Conservation (phyloP, 2,888 invertebrate genomes). For the Acronicta alni region DNA sequence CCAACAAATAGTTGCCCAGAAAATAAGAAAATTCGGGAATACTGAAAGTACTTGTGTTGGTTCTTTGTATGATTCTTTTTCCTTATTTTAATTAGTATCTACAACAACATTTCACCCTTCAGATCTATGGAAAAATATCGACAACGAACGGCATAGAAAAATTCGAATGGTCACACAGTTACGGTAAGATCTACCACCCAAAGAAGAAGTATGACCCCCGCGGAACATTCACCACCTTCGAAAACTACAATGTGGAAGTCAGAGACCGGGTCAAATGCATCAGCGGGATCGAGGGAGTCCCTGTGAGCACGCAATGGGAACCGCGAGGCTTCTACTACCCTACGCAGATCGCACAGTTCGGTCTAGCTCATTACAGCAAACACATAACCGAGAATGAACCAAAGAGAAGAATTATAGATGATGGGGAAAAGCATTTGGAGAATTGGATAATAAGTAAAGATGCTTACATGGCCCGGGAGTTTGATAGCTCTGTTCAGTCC, state of each 20-base stretch:
- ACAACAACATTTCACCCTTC: constrained; percentile 19
- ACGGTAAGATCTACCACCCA: constrained; percentile 96
- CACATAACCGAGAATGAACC: constrained; percentile 96
- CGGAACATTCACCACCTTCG: constrained; percentile 98
- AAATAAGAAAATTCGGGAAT: too few species aligned
- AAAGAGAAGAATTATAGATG: constrained; percentile 91
- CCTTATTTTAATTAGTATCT: background rate
- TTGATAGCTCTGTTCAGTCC: constrained; percentile 89
- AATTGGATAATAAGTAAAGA: constrained; percentile 94
- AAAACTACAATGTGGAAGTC: constrained; percentile 99
- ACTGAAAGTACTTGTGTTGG: too few species aligned
- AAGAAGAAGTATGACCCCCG: constrained; percentile 96
- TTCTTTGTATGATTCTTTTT: too few species aligned
- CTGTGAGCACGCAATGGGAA: constrained; percentile 99
- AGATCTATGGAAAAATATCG: constrained; percentile 96
- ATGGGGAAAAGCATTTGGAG: constrained; percentile 91
- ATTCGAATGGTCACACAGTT: constrained; percentile 98
- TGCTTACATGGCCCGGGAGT: constrained; percentile 90
- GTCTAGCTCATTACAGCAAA: constrained; percentile 98
- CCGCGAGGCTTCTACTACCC: constrained; percentile 98
- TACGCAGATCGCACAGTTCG: constrained; percentile 99
- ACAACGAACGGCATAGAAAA: constrained; percentile 92
- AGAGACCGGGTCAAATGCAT: constrained; percentile 98
- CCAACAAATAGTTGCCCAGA: too few species aligned
- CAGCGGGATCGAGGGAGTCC: constrained; percentile 97